Percentiles rank a stretch among this genome's conserved stretches.
Evolutionary conservation across 2,888 invertebrate genomes (phyloP).

Genomic region (Andrena trimmerana): DNA sequence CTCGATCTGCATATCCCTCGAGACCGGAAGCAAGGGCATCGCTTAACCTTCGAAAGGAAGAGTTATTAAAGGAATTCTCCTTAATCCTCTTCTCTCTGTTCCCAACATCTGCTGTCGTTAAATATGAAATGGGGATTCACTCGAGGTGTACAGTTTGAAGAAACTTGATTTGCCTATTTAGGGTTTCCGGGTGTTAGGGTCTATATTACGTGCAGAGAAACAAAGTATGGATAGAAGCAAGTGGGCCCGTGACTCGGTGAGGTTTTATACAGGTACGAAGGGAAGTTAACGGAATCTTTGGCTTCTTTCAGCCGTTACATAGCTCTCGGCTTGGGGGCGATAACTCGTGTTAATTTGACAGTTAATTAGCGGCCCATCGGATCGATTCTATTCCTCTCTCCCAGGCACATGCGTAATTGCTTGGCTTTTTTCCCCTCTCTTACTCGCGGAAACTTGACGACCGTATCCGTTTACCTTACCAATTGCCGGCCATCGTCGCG

Average conservation of each 20-base stretch:
- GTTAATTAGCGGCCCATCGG: constrained; percentile 75
- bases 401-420: constrained; percentile 49
- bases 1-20: constrained; percentile 5
- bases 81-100: background rate
- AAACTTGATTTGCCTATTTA: too few species aligned
- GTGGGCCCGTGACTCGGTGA: too few species aligned
- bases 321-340: constrained; percentile 58
- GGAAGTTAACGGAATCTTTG: constrained; percentile 64
- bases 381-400: constrained; percentile 66
- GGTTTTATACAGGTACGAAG: background rate
- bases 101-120: background rate
- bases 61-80: background rate
- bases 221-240: too few species aligned
- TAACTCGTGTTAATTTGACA: constrained; percentile 78
- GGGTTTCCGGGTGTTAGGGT: too few species aligned
- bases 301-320: constrained; percentile 62
- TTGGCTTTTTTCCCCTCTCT: constrained; percentile 17
- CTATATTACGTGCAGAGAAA: too few species aligned
- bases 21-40: constrained; percentile 19
- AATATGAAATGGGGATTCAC: background rate
- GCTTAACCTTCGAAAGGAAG: constrained; percentile 18
- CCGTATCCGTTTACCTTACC: constrained; percentile 41
- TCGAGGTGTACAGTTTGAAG: too few species aligned
- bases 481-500: constrained; percentile 26
- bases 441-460: background rate